These are phyloP conservation scores for Palloptera scutellata DNA, from an alignment of 2,888 invertebrate genomes.

Conservation along the genomic window DNA sequence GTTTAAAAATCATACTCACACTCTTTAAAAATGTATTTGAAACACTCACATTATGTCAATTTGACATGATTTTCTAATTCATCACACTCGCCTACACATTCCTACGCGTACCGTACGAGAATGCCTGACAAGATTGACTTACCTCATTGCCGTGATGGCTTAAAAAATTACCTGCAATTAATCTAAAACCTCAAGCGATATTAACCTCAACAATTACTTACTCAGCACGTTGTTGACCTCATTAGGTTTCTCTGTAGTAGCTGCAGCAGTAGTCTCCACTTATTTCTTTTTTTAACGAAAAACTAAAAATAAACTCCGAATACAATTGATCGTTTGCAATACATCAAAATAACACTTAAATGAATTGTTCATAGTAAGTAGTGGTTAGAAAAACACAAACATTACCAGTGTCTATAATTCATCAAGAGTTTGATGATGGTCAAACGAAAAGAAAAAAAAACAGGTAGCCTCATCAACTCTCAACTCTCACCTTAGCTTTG, in stretches of 20 bases:
- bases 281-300: neutral
- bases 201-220: conserved; percentile 33
- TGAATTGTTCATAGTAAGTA: neutral
- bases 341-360: conserved; percentile 30
- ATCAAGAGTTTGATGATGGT: neutral
- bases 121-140: conserved; percentile 32
- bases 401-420: neutral
- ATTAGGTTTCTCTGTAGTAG: neutral
- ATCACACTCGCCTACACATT: conserved; percentile 25
- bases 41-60: conserved; percentile 35
- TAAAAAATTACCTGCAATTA: conserved; percentile 36
- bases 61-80: conserved; percentile 38
- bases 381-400: neutral
- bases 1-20: too few relatives aligned
- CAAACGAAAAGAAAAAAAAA: neutral
- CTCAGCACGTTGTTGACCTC: conserved; percentile 28
- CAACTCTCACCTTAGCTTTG: too few relatives aligned
- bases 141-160: conserved; percentile 16
- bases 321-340: conserved; percentile 36
- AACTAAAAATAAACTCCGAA: neutral
- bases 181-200: conserved; percentile 26
- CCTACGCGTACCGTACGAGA: conserved; percentile 35
- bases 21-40: conserved; percentile 29
- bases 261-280: conserved; percentile 5
- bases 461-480: conserved; percentile 7